phyloP scores from a whole-genome alignment of 2,113 vertebrate species.

The Dasypus novemcinctus region DNA sequence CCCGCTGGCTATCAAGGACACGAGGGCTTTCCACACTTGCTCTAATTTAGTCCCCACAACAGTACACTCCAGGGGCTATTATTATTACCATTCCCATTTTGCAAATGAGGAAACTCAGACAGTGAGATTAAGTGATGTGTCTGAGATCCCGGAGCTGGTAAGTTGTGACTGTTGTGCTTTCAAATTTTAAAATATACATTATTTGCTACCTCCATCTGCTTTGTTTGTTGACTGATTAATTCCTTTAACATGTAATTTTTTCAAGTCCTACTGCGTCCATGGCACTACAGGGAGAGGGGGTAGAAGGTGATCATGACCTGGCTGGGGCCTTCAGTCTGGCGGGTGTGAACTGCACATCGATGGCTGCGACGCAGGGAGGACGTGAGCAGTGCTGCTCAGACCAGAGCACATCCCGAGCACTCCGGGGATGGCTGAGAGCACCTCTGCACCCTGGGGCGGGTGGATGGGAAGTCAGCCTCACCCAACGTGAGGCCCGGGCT shows the following conservation, averaged over 20 bases:
- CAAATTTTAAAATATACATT: neutral
- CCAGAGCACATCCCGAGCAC: neutral
- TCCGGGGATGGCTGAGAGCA: too few relatives aligned
- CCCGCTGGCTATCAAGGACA: accelerated
- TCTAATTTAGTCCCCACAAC: neutral
- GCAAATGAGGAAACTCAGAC: neutral
- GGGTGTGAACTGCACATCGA: accelerated
- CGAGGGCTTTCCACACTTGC: neutral
- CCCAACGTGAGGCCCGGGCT: neutral
- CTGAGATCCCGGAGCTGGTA: neutral
- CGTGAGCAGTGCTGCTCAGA: neutral
- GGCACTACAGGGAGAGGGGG: neutral
- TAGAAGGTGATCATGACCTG: neutral
- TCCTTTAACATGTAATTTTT: neutral
- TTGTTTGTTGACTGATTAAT: neutral
- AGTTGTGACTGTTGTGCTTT: neutral
- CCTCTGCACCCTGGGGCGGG: too few relatives aligned
- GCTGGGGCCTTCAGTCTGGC: neutral
- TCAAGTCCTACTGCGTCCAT: neutral
- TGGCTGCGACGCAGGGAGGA: accelerated
- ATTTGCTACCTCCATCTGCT: neutral
- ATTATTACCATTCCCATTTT: too few relatives aligned
- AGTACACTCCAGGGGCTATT: neutral
- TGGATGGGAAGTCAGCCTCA: neutral
- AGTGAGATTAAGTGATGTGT: accelerated